These are phyloP conservation scores for Gortyna flavago DNA, from an alignment of 2,888 invertebrate species.

Conservation along the genomic window DNA sequence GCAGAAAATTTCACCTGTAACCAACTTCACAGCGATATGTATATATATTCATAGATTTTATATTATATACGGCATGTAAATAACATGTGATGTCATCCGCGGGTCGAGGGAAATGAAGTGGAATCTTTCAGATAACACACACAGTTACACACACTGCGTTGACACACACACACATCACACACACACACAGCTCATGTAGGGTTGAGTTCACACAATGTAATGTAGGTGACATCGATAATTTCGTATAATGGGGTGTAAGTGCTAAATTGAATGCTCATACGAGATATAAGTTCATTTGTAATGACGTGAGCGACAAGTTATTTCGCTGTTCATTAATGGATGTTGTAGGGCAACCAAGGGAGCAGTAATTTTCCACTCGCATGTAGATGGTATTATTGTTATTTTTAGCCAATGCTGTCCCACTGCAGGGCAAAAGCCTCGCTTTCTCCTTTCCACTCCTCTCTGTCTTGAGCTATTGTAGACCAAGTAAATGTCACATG, in stretches of 20 bases:
- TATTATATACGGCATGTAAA: slow-evolving; percentile 66
- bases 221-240: slow-evolving; percentile 89
- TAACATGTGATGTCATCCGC: slow-evolving; percentile 84
- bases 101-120: slow-evolving; percentile 89
- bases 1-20: not conserved
- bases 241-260: slow-evolving; percentile 85
- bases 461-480: too few relatives aligned
- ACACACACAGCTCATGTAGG: slow-evolving; percentile 73
- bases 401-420: too few relatives aligned
- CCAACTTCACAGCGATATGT: not conserved
- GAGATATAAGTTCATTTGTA: slow-evolving; percentile 74
- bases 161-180: slow-evolving; percentile 59
- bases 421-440: too few relatives aligned
- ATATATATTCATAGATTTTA: slow-evolving; percentile 21
- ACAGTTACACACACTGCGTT: slow-evolving; percentile 71
- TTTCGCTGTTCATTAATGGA: slow-evolving; percentile 12
- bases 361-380: not conserved
- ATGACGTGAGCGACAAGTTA: slow-evolving; percentile 66
- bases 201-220: slow-evolving; percentile 84
- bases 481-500: too few relatives aligned
- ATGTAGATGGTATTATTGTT: not conserved
- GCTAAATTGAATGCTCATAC: slow-evolving; percentile 83
- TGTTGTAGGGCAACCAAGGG: not conserved
- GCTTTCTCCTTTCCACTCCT: too few relatives aligned
- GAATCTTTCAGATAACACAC: slow-evolving; percentile 90